Conservation (phyloP, 1,140 invertebrate genomes). For the Drosophila subpulchrella region DNA sequence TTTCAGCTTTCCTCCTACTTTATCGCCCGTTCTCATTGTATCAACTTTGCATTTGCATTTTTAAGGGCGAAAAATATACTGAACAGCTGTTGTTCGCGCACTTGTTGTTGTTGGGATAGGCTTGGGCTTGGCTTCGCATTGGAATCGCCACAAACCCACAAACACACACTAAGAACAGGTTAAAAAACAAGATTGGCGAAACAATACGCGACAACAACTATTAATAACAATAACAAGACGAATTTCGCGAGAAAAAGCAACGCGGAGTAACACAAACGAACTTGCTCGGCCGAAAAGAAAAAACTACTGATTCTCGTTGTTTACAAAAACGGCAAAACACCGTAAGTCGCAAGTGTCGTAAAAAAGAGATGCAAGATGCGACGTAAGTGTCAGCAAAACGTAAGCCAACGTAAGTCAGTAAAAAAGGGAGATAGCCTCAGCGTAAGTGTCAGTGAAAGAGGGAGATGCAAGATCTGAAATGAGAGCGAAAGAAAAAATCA, state of each 20-base stretch:
- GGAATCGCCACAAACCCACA: neutral
- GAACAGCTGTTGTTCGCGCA: slow-evolving; percentile 54
- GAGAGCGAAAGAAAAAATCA: too few relatives aligned
- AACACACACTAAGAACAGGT: slow-evolving; percentile 4
- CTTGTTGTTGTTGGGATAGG: slow-evolving; percentile 48
- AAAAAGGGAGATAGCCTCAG: too few relatives aligned
- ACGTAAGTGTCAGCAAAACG: too few relatives aligned
- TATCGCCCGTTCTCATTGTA: slow-evolving; percentile 20
- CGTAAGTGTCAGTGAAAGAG: too few relatives aligned
- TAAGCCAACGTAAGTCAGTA: too few relatives aligned
- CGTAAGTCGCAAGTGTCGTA: too few relatives aligned
- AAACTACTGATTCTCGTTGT: too few relatives aligned
- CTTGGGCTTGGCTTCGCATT: slow-evolving; percentile 1
- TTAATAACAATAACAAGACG: neutral
- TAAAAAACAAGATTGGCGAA: neutral
- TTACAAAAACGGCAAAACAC: too few relatives aligned
- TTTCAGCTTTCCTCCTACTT: slow-evolving; percentile 26
- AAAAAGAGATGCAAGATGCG: too few relatives aligned
- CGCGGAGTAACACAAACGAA: neutral
- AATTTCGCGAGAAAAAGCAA: neutral
- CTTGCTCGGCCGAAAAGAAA: neutral
- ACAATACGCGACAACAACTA: neutral
- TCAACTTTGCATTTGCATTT: slow-evolving; percentile 37
- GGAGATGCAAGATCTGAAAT: too few relatives aligned
- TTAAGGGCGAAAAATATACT: slow-evolving; percentile 16